Percentiles rank a stretch among this genome's conserved stretches.
Evolutionary conservation across 2,888 invertebrate species (phyloP).

Genomic region (Gnatocerus cornutus): DNA sequence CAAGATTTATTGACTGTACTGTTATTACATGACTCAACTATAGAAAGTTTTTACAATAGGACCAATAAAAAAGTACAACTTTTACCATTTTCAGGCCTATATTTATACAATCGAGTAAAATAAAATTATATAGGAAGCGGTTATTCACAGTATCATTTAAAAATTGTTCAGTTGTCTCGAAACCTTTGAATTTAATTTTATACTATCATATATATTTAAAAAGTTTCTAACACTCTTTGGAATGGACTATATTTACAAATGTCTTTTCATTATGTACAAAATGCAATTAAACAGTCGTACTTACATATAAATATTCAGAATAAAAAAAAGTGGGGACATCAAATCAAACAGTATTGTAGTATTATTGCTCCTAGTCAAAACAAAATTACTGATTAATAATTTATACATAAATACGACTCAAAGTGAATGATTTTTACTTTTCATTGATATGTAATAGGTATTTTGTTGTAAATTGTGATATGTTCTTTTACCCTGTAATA

Average conservation of each 20-base stretch:
- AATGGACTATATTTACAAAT: slow-evolving; percentile 58
- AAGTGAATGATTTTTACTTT: slow-evolving; percentile 39
- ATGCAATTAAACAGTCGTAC: slow-evolving; percentile 39
- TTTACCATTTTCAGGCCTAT: slow-evolving; percentile 54
- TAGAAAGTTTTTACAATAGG: slow-evolving; percentile 61
- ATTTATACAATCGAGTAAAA: slow-evolving; percentile 49
- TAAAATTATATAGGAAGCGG: slow-evolving; percentile 56
- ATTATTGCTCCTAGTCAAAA: slow-evolving; percentile 44
- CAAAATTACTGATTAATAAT: slow-evolving; percentile 28
- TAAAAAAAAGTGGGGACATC: slow-evolving; percentile 9
- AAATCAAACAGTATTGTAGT: slow-evolving; percentile 1
- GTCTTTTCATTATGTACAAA: slow-evolving; percentile 47
- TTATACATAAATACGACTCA: slow-evolving; percentile 46
- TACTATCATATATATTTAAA: slow-evolving; percentile 53
- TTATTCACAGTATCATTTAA: slow-evolving; percentile 56
- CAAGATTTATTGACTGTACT: slow-evolving; percentile 65
- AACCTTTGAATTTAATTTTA: slow-evolving; percentile 52
- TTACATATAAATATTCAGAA: slow-evolving; percentile 42
- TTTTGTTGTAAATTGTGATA: slow-evolving; percentile 61
- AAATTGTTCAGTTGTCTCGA: slow-evolving; percentile 59
- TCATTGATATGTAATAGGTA: slow-evolving; percentile 49
- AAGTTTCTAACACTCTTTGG: slow-evolving; percentile 50
- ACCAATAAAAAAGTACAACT: slow-evolving; percentile 61
- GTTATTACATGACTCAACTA: slow-evolving; percentile 66
- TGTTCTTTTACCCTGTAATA: slow-evolving; percentile 65